Conservation (phyloP, 1,140 invertebrate genomes). For the Lepidurus couesii region DNA sequence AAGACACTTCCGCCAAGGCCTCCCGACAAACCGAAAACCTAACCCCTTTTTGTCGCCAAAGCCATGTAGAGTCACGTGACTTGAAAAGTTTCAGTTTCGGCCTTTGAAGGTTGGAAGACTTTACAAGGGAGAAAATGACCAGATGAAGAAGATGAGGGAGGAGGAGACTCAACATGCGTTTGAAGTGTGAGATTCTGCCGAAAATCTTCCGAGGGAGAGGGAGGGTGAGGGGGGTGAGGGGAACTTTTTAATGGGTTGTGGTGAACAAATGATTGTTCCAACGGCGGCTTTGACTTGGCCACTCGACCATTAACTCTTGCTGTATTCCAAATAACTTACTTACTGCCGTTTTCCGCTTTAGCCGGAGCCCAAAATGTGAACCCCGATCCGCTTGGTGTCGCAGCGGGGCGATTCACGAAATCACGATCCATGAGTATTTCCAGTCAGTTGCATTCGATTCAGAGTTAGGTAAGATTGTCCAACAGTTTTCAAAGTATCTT, state of each 20-base stretch:
- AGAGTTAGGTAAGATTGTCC: no score
- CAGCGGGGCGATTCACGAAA: constrained; percentile 3
- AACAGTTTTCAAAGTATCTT: no score
- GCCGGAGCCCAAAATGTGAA: background rate
- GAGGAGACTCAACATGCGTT: background rate
- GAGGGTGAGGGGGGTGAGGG: background rate
- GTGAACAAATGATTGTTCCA: constrained; percentile 22
- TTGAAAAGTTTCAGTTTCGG: background rate
- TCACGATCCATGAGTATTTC: constrained; percentile 6
- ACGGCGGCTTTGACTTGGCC: background rate
- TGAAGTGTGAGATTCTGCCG: constrained; percentile 21
- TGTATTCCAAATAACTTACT: background rate
- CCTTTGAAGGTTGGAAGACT: background rate
- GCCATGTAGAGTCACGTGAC: background rate
- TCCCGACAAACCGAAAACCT: background rate
- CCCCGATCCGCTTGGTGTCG: constrained; percentile 10
- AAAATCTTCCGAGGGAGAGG: background rate
- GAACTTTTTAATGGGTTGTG: background rate
- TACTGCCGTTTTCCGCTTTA: background rate
- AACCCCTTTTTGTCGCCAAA: constrained; percentile 17
- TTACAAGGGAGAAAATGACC: background rate
- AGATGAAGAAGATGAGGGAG: constrained; percentile 18
- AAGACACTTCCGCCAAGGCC: constrained; percentile 17
- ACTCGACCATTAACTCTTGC: background rate
- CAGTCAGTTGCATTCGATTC: background rate